These are phyloP conservation scores for Leptobrachium ailaonicum DNA, from an alignment of 2,113 vertebrate genomes.

Conservation along the genomic window DNA sequence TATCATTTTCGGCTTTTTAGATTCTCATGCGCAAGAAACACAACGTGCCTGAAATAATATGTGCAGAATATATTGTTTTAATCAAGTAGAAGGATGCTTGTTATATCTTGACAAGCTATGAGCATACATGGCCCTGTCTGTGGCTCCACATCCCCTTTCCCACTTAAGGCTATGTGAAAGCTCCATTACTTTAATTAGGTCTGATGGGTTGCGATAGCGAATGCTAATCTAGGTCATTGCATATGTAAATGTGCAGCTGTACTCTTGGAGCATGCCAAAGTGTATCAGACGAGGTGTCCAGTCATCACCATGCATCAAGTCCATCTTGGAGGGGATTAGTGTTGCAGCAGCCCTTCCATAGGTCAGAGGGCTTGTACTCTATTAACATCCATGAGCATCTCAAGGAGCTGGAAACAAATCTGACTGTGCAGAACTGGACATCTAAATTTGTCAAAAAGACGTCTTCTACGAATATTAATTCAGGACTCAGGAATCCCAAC, in stretches of 20 bases:
- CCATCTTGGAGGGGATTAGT: conserved; percentile 57
- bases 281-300: conserved; percentile 73
- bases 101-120: conserved; percentile 42
- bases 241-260: conserved; percentile 88
- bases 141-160: conserved; percentile 44
- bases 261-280: conserved; percentile 72
- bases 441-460: no score
- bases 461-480: no score
- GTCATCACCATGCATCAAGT: conserved; percentile 68
- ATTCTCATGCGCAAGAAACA: background rate
- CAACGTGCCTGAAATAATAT: conserved; percentile 21
- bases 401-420: background rate
- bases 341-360: conserved; percentile 17
- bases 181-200: conserved; percentile 74
- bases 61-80: background rate
- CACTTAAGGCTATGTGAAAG: conserved; percentile 52
- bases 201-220: conserved; percentile 76
- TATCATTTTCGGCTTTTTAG: conserved; percentile 17
- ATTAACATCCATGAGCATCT: background rate
- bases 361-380: conserved; percentile 1
- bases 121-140: background rate
- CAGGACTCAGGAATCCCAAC: no score
- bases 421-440: background rate
- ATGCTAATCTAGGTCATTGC: conserved; percentile 88
- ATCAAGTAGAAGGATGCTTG: conserved; percentile 2